Evolutionary conservation across 2,888 invertebrate species (phyloP), one percentile per base, ranked within the genome.

Genomic region (Tachina lurida): DNA sequence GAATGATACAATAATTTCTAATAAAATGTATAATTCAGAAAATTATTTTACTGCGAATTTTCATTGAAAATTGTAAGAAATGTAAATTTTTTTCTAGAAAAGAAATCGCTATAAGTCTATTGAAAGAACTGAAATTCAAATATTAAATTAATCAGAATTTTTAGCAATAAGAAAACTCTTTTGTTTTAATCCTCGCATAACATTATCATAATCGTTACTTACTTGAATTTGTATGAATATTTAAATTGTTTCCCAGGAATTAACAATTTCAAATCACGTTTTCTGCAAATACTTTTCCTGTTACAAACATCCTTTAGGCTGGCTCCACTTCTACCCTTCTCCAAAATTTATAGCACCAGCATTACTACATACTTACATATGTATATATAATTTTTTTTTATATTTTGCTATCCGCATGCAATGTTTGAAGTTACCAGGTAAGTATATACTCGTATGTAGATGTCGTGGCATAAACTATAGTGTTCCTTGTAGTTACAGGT

Each of bases 191-290:
- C 73, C 65, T 80, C 79, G 63, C 41, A 39, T 31, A 10, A 10
- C 41, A 12, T 31, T 39, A 49, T 39, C 62, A 76, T 80, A 58
- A 74, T 78, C 70, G 77, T 85, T 73, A 65, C 68, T 75, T 77
- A 39, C 63, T 73, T 62, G 39, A 39, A 70, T 58, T 74, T 85
- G 70, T 82, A 82, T 85, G 85, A 85, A 85, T 85, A 85, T 79
- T 82, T 82, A 85, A 85, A 82, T 79, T 70, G 63, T 78, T 85
- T 85, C 82, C 82, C 85, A 82, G 75, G 78, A 85, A 85, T 85
- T 85, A 85, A 79, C 78, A 79, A 85, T 82, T 85, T 82, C 85
- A 74, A 79, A 85, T 82, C 82, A 82, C 82, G 85, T 85, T 85
- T 80, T 71, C 54, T 62, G 31, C 10, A 73, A 77, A 77, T 41